Percentiles rank a stretch among this genome's conserved stretches.
Conservation (phyloP, 2,888 invertebrate genomes). For the Ceramica pisi region DNA sequence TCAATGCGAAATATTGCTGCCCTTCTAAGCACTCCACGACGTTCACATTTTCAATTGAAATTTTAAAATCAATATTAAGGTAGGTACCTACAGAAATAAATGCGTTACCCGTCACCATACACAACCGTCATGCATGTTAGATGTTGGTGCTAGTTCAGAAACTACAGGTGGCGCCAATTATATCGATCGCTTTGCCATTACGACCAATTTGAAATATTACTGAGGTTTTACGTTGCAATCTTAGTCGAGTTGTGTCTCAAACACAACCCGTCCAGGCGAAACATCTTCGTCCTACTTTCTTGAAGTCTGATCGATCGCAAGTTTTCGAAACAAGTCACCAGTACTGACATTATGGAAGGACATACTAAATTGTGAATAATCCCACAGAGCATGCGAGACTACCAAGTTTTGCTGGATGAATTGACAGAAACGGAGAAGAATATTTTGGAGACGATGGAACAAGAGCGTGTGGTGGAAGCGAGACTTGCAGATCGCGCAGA, state of each 20-base stretch:
- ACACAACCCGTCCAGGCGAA: background rate
- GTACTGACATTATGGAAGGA: background rate
- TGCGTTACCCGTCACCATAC: background rate
- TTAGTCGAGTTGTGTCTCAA: background rate
- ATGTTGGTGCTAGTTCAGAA: background rate
- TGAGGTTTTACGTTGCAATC: background rate
- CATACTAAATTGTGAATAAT: background rate
- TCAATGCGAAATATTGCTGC: background rate
- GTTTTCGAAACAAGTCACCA: background rate
- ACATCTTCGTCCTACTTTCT: background rate
- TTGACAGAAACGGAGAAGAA: constrained; percentile 92
- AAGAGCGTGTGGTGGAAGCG: constrained; percentile 93
- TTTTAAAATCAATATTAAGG: background rate
- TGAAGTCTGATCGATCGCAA: background rate
- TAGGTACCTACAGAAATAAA: constrained; percentile 5
- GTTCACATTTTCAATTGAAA: background rate
- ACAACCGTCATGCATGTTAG: constrained; percentile 4
- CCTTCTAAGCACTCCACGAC: background rate
- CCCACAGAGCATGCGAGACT: constrained; percentile 92
- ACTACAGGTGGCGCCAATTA: constrained; percentile 6
- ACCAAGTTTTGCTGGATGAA: constrained; percentile 93
- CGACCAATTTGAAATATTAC: constrained; percentile 8
- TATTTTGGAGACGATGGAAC: constrained; percentile 92
- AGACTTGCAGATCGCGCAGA: constrained; percentile 93
- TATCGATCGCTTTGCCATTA: constrained; percentile 8